phyloP scores from a whole-genome alignment of 2,888 invertebrate species.

The Pecten maximus region DNA sequence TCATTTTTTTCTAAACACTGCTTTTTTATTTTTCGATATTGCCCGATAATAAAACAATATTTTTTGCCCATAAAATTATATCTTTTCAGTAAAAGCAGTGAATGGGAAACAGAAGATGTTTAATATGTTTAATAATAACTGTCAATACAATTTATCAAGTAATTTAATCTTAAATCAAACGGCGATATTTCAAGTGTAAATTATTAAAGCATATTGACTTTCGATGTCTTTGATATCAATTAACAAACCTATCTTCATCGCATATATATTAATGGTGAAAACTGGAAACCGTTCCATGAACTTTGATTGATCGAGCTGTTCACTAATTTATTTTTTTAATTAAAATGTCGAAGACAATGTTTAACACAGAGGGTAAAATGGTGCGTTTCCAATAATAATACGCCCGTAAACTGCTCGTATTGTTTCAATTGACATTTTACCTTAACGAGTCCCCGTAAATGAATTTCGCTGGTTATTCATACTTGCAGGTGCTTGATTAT shows the following conservation, averaged over 20 bases:
- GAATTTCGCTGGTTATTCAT: constrained; percentile 13
- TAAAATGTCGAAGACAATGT: constrained; percentile 26
- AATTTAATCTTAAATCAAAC: not conserved
- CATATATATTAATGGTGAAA: constrained; percentile 3
- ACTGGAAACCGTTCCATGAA: not conserved
- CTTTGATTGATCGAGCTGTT: not conserved
- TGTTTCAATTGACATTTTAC: constrained; percentile 24
- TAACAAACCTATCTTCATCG: not conserved
- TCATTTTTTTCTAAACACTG: not conserved
- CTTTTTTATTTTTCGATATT: not conserved
- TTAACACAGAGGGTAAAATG: not conserved
- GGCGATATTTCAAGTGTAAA: not conserved
- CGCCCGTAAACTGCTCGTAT: not conserved
- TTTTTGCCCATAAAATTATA: not conserved
- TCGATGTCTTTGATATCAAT: constrained; percentile 29
- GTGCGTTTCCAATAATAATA: not conserved
- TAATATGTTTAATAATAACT: not conserved
- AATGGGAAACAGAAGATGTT: not conserved
- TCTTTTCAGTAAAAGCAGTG: not conserved
- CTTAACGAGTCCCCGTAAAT: constrained; percentile 6
- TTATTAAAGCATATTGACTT: constrained; percentile 20
- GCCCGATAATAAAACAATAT: not conserved
- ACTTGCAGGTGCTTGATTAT: constrained; percentile 32
- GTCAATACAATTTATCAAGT: not conserved
- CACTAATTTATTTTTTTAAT: not conserved